Base-by-base conservation (phyloP, 2,113 vertebrate species). In the Microtus pennsylvanicus region DNA sequence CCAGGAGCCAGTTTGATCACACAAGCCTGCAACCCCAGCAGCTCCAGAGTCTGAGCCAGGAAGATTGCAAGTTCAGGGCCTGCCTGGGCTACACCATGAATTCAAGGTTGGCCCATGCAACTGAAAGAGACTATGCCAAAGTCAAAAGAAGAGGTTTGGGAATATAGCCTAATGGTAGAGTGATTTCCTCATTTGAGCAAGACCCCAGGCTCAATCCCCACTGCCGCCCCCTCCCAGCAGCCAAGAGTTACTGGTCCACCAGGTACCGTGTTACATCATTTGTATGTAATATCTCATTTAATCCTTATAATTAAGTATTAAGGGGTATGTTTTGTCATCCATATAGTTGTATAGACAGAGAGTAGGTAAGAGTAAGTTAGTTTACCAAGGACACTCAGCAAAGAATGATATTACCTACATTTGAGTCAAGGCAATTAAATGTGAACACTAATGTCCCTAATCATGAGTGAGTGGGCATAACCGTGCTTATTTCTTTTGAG, bases 371-470 rank as follows among this genome's bases (percentile, higher is more conserved):
- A 77, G 55, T 69, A 89, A 91, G 47, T 86, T 28, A 61, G 63
- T 82, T 35, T 22, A 69, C 74, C 72, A 61, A 42, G 65, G 24
- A 47, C 4, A 0, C 55, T 26, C 0, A 26, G 58, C 63, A 55
- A 69, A 13, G 38, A n/a, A 28, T 75, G 55, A 24, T 33, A n/a
- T 10, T 67, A 35, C 26, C 58, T 81, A 82, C 91, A 80, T 45
- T 92, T 76, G 93, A 78, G 87, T 89, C 65, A 52, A 69, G 47
- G 87, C 42, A 30, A 28, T 33, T 77, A 65, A 7, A 26, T 70
- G 26, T 85, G 77, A 90, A 93, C 74, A 35, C 30, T 70, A 42
- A 95, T 30, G 16, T 69, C 76, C 24, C 35, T 82, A 89, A 91
- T 52, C 42, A 78, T 90, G 9, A 35, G 30, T 22, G 61, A 47